Percentiles rank a stretch among this genome's conserved stretches.
Conservation (phyloP, 2,797 vertebrate species). For the Geotria australis region DNA sequence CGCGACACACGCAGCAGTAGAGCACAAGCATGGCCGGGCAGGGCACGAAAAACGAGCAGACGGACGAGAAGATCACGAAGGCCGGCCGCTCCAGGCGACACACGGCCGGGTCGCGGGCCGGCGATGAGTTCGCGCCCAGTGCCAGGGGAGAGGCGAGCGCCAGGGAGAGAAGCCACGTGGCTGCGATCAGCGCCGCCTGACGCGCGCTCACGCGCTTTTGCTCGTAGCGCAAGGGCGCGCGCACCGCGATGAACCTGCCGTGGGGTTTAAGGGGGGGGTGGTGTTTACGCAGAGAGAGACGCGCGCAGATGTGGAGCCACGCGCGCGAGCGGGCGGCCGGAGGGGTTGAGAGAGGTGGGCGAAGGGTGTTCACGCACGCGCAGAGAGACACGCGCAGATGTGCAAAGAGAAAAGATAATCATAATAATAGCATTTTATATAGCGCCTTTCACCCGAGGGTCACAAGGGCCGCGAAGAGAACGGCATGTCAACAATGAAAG, state of each 20-base stretch:
- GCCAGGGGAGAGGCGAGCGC: conserved; percentile 65
- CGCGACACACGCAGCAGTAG: conserved; percentile 57
- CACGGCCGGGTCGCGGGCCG: conserved; percentile 25
- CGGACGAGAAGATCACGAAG: conserved; percentile 59
- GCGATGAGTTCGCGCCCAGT: conserved; percentile 51
- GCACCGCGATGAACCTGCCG: conserved; percentile 73
- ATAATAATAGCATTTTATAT: no score
- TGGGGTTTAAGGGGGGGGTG: no score
- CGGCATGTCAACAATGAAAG: no score
- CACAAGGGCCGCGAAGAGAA: no score
- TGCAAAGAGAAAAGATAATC: no score
- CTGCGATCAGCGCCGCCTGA: conserved; percentile 38
- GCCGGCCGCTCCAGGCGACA: conserved; percentile 60
- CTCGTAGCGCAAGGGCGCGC: conserved; percentile 50
- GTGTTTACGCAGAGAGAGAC: no score
- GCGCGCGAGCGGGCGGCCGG: no score
- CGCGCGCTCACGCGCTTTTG: conserved; percentile 43
- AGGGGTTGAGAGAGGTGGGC: no score
- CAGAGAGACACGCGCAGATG: no score
- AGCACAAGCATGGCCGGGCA: conserved; percentile 77
- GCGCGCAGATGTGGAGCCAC: no score
- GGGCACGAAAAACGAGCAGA: conserved; percentile 85
- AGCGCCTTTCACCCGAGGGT: no score
- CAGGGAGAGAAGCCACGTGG: conserved; percentile 59
- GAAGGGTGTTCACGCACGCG: no score